Evolutionary conservation across 2,113 vertebrate genomes (phyloP).

Genomic region (Coregonus clupeaformis): DNA sequence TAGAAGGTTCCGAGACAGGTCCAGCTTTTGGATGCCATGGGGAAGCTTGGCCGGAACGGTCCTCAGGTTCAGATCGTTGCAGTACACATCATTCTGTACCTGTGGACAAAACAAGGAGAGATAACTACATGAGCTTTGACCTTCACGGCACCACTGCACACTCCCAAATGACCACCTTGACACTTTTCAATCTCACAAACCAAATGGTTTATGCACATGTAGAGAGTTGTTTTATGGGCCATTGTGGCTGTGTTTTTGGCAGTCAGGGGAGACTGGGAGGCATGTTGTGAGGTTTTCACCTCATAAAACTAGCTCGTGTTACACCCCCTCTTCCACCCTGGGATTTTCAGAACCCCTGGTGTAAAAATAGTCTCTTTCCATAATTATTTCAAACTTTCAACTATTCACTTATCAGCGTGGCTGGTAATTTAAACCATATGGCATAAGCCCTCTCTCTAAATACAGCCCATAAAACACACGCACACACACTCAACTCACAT

Average conservation of each 20-base stretch:
- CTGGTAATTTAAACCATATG: slow-evolving; percentile 60
- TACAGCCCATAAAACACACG: slow-evolving; percentile 49
- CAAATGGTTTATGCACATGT: slow-evolving; percentile 19
- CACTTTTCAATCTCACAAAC: slow-evolving; percentile 7
- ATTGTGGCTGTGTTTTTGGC: slow-evolving; percentile 31
- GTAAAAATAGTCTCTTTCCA: slow-evolving; percentile 1
- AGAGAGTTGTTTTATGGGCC: slow-evolving; percentile 16
- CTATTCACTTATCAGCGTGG: background rate
- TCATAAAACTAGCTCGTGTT: background rate
- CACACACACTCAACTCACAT: background rate
- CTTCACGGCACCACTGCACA: slow-evolving; percentile 14
- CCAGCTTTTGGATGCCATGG: slow-evolving; percentile 70
- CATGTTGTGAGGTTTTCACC: background rate
- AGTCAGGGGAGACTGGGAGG: background rate
- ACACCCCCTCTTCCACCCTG: background rate
- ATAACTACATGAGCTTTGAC: slow-evolving; percentile 36
- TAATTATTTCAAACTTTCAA: slow-evolving; percentile 19
- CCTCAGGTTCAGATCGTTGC: slow-evolving; percentile 76
- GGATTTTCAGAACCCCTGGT: background rate
- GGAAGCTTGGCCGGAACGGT: slow-evolving; percentile 76
- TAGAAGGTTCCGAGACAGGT: slow-evolving; percentile 86
- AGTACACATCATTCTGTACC: slow-evolving; percentile 79
- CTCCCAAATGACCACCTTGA: slow-evolving; percentile 8
- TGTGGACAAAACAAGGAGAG: slow-evolving; percentile 54
- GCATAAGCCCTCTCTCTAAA: slow-evolving; percentile 27